Conservation (phyloP, 1,140 invertebrate species). For the Drosophila mayri region DNA sequence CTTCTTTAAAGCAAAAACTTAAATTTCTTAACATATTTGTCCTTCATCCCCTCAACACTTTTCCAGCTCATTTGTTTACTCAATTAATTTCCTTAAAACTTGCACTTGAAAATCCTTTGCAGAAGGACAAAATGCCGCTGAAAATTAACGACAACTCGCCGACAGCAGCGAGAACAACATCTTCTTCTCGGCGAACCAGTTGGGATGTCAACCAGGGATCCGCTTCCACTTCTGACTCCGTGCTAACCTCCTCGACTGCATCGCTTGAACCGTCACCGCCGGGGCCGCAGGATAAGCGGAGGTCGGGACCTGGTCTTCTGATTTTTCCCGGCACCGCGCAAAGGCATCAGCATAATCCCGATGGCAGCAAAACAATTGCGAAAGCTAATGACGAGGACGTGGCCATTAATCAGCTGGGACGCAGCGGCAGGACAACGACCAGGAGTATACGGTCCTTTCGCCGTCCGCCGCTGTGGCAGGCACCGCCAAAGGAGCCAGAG, state of each 20-base stretch:
- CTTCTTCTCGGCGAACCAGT: slow-evolving; percentile 14
- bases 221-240: slow-evolving; percentile 32
- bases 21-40: not conserved
- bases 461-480: slow-evolving; percentile 70
- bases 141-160: slow-evolving; percentile 23
- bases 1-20: not conserved
- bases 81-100: not conserved
- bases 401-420: slow-evolving; percentile 59
- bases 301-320: slow-evolving; percentile 57
- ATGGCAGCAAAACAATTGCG: slow-evolving; percentile 41
- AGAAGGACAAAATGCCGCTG: slow-evolving; percentile 19
- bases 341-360: slow-evolving; percentile 50
- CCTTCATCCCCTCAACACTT: not conserved
- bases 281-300: slow-evolving; percentile 1
- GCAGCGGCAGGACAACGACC: not conserved
- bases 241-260: slow-evolving; percentile 60
- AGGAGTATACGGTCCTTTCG: slow-evolving; percentile 72
- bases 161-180: slow-evolving; percentile 25
- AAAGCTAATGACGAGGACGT: slow-evolving; percentile 50
- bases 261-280: slow-evolving; percentile 34
- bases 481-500: not conserved
- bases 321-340: slow-evolving; percentile 66
- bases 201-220: slow-evolving; percentile 30
- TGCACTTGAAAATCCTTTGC: slow-evolving; percentile 1
- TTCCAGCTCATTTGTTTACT: not conserved